A percentile compares a stretch with the other conserved stretches of the same genome.
These are phyloP conservation scores for Stomatorhinus walkeri DNA, from an alignment of 2,797 vertebrate genomes.

Conservation along the genomic window DNA sequence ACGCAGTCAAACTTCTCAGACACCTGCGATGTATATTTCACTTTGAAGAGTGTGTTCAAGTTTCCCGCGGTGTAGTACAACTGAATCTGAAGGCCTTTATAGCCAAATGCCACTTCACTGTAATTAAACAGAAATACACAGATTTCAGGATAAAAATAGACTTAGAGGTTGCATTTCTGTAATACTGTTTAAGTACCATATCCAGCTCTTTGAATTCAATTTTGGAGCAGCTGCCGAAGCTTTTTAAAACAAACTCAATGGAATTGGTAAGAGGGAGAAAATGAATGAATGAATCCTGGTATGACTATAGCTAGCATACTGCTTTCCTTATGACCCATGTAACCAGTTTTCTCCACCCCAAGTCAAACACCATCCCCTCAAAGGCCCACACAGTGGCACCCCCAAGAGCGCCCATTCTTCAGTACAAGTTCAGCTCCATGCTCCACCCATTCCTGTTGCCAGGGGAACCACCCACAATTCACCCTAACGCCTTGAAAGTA, in stretches of 20 bases:
- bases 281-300: background rate
- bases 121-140: slow-evolving; percentile 24
- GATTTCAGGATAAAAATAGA: background rate
- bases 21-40: slow-evolving; percentile 85
- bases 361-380: background rate
- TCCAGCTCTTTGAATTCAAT: background rate
- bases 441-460: slow-evolving; percentile 6
- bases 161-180: background rate
- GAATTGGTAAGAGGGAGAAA: background rate
- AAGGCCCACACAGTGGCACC: background rate
- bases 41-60: slow-evolving; percentile 85
- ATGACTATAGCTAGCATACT: background rate
- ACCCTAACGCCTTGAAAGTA: background rate
- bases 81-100: slow-evolving; percentile 85
- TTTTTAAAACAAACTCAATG: slow-evolving; percentile 30
- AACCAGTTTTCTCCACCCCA: background rate
- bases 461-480: background rate
- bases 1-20: slow-evolving; percentile 87
- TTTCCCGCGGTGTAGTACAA: slow-evolving; percentile 89
- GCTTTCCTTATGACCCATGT: background rate
- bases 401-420: background rate
- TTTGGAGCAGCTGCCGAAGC: background rate
- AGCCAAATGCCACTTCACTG: slow-evolving; percentile 96
- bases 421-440: background rate
- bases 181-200: background rate